Base-by-base conservation (phyloP, 2,113 vertebrate species). In the Notiomystis cincta region DNA sequence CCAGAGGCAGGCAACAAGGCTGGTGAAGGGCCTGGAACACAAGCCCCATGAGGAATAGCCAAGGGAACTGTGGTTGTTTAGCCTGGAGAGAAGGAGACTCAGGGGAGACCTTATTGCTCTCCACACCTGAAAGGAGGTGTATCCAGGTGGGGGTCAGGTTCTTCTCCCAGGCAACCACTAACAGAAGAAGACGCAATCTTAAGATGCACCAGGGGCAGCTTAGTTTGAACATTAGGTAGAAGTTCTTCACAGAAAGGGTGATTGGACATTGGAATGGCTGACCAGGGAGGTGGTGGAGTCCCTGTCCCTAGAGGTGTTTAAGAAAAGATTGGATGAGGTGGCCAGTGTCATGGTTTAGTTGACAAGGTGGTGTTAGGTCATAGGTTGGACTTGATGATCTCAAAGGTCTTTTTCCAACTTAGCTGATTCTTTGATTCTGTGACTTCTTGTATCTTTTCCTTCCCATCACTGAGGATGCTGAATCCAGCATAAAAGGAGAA, bases 21-120 rank as follows among this genome's bases (percentile, higher is more conserved):
- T 42, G 24, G 16, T n/a, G 42, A 47, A 3, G 23, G 40, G 15
- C 7, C 13, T 16, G 20, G 35, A 42, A 16, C 35, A 40, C 5
- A 85, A 66, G 1, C 1, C 42, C 5, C 40, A 0, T 31, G 35
- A 35, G 15, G 20, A 21, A 0, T 0, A 1, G 1, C 42, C 66
- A 31, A 50, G 13, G 10, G 42, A 66, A 7, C 7, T 66, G 51
- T 16, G 16, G 10, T 0, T 48, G 28, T 56, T 5, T n/a, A 38
- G 14, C 10, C 3, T 47, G 48, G 24, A 16, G 31, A 31, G 1
- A 1, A 13, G 25, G 11, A 31, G 25, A 2, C 9, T 58, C 37
- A 35, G 8, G 2, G 13, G 16, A 4, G 21, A 30, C 3, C 3
- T 65, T 35, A 57, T 16, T 5, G 8, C 16, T 30, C 16, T 35